Evolutionary conservation across 2,113 vertebrate genomes (phyloP).

Genomic region (Rhinoderma darwinii): DNA sequence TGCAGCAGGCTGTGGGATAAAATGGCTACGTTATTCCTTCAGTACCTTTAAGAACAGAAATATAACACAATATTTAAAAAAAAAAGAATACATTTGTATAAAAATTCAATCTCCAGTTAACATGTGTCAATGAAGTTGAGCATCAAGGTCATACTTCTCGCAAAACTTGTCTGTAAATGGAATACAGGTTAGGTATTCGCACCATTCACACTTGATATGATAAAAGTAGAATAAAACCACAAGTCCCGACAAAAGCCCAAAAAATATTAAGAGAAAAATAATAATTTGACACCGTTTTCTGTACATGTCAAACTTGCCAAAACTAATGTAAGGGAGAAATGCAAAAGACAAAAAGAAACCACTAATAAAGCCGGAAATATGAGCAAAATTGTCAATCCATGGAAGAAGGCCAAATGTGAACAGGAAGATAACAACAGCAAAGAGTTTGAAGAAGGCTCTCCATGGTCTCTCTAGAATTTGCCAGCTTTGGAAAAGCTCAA

Average conservation of each 20-base stretch:
- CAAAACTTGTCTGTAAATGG: conserved; percentile 99
- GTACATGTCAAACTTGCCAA: conserved; percentile 94
- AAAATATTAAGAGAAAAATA: conserved; percentile 88
- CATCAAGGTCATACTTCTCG: conserved; percentile 96
- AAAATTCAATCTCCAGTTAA: not conserved
- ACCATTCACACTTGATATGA: conserved; percentile 95
- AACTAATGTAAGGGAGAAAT: conserved; percentile 98
- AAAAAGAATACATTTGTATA: conserved; percentile 43
- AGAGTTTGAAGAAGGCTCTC: conserved; percentile 92
- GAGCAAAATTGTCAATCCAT: conserved; percentile 98
- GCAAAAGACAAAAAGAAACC: conserved; percentile 97
- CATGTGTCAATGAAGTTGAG: conserved; percentile 89
- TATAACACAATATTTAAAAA: conserved; percentile 34
- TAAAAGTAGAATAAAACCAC: conserved; percentile 95
- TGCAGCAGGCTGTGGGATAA: conserved; percentile 7
- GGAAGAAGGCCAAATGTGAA: conserved; percentile 96
- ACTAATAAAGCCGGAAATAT: conserved; percentile 93
- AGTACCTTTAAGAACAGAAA: conserved; percentile 49
- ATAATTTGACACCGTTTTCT: conserved; percentile 98
- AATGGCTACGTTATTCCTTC: conserved; percentile 52
- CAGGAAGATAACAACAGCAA: conserved; percentile 94
- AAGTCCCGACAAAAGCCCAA: conserved; percentile 92
- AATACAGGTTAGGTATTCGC: conserved; percentile 96
- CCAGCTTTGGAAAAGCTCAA: conserved; percentile 99
- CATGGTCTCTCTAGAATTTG: conserved; percentile 96